Conservation (phyloP, 1,140 invertebrate species). For the Stegodyphus mimosarum region DNA sequence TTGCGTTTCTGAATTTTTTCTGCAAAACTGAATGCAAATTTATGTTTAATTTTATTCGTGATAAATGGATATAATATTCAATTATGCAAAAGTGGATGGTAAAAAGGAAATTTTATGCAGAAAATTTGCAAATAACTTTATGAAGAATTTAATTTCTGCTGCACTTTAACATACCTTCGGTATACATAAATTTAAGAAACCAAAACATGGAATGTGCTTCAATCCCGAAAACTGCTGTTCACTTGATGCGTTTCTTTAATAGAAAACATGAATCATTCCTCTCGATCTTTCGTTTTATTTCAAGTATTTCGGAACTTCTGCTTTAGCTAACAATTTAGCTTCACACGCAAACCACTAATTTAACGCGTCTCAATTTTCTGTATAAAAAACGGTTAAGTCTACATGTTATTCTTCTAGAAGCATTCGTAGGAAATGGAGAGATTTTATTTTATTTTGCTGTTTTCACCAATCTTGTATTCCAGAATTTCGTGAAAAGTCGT, state of each 20-base stretch:
- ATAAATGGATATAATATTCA: no score
- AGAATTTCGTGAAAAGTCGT: neutral
- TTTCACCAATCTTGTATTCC: neutral
- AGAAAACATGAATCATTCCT: conserved; percentile 8
- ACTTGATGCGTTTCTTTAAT: neutral
- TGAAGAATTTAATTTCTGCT: no score
- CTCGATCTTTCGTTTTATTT: neutral
- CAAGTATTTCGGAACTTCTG: neutral
- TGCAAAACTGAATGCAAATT: no score
- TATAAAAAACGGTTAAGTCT: neutral
- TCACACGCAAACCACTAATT: conserved; percentile 3
- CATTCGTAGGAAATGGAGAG: neutral
- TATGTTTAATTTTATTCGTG: no score
- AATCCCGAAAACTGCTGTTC: no score
- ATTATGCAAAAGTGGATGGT: no score
- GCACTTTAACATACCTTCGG: no score
- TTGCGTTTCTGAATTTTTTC: no score
- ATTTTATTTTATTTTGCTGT: neutral
- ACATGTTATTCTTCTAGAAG: neutral
- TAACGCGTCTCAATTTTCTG: neutral
- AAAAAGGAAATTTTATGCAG: no score
- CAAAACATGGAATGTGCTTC: no score
- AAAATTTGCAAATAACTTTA: no score
- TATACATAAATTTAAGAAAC: no score
- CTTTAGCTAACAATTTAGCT: neutral